Percentiles rank a stretch among this genome's conserved stretches.
phyloP scores from a whole-genome alignment of 2,113 vertebrate species.

The Pontoporia blainvillei region DNA sequence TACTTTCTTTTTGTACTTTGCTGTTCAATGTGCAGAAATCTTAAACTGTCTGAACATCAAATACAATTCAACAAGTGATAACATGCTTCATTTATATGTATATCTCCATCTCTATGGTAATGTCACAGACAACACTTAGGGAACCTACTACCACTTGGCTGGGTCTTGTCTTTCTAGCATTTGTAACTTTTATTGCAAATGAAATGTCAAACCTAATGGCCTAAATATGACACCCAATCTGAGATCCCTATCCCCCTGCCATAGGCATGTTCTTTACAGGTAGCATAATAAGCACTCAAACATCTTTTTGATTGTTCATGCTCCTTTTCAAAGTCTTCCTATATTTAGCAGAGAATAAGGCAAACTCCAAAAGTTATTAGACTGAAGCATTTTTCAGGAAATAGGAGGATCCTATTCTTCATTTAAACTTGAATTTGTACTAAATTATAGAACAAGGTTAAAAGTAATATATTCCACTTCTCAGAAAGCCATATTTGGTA shows the following conservation, averaged over 20 bases:
- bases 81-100: conserved; percentile 55
- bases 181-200: conserved; percentile 65
- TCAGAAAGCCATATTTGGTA: neutral
- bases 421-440: neutral
- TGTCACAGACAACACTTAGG: conserved; percentile 11
- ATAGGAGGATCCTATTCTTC: neutral
- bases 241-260: neutral
- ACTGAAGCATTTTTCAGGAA: neutral
- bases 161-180: conserved; percentile 38
- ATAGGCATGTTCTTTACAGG: neutral
- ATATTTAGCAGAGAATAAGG: neutral
- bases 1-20: conserved; percentile 47
- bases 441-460: neutral
- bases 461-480: neutral
- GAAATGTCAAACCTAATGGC: conserved; percentile 51
- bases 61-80: conserved; percentile 44
- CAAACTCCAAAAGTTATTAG: neutral
- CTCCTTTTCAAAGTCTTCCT: neutral
- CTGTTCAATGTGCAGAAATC: conserved; percentile 40
- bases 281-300: neutral
- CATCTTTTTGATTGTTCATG: neutral
- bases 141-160: neutral
- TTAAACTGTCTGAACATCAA: conserved; percentile 49
- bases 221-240: neutral
- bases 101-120: conserved; percentile 56